Conservation (phyloP, 2,888 invertebrate species). For the Trachelus stipa region DNA sequence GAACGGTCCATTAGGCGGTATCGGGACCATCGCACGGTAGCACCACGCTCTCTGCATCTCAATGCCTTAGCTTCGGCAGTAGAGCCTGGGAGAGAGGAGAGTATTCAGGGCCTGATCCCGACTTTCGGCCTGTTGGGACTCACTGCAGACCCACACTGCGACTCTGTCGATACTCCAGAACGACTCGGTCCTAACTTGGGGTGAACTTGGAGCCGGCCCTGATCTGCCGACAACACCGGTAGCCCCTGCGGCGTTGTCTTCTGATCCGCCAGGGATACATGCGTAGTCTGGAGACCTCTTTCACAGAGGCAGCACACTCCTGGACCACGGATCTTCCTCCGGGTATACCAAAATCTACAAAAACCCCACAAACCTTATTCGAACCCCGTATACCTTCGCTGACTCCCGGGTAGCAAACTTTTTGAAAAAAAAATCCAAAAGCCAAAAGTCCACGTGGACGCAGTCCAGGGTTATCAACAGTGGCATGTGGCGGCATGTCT, state of each 20-base stretch:
- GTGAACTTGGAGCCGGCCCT: constrained; percentile 38
- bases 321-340: not conserved
- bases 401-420: not conserved
- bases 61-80: constrained; percentile 50
- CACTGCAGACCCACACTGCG: not conserved
- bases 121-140: not conserved
- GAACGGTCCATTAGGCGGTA: constrained; percentile 67
- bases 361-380: not conserved
- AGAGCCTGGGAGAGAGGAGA: constrained; percentile 43
- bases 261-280: constrained; percentile 40
- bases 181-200: not conserved
- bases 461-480: constrained; percentile 8
- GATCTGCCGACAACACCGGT: constrained; percentile 58
- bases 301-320: not conserved
- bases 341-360: not conserved
- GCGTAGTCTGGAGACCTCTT: not conserved
- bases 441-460: not conserved
- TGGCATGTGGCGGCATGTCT: constrained; percentile 47
- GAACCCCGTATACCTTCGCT: not conserved
- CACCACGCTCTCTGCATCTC: constrained; percentile 67
- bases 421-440: not conserved
- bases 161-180: not conserved
- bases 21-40: constrained; percentile 67
- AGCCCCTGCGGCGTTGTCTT: constrained; percentile 60
- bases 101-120: constrained; percentile 37